Evolutionary conservation across 37 sponge, comb jelly and placozoan genomes (phyloP), one percentile per base, ranked within the genome.

Genomic region (Amphimedon queenslandica): DNA sequence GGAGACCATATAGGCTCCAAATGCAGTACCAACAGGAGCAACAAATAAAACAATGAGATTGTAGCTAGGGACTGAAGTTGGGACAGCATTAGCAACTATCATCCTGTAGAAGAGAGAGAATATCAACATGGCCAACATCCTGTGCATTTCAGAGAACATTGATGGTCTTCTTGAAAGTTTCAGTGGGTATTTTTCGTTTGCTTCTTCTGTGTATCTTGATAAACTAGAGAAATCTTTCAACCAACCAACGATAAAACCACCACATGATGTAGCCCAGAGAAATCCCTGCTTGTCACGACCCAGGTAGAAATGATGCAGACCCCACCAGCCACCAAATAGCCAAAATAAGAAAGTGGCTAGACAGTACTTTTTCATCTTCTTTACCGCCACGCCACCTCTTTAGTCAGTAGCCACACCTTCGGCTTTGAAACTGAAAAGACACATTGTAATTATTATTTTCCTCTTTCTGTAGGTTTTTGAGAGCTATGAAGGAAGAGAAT

Each of bases 301-400:
- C 27, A 96, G 82, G 64, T 96, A 96, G 80, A 92, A 92, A 66
- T 89, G 93, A 66, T 96, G 96, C 3, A 69, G 63, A 16, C 96
- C 93, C 1, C 81, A 69, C 69, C 79, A 87, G n/a, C 96, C 96
- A 24, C 80, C 35, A 0, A 71, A 43, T 23, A 93, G 71, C 93
- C 93, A 93, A 30, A 93, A 78, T 11, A 88, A 28, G 68, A 88
- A 93, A 25, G 93, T 84, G 1, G 83, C 29, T 0, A 72, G 43
- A 24, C 35, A 60, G 58, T 81, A 81, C 70, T 81, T 86, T 40
- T 64, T 60, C 82, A 47, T 47, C 13, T 13, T 47, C 53, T 47
- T 18, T 47, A n/a, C n/a, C n/a, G n/a, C n/a, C n/a, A n/a, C n/a
- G n/a, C n/a, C n/a, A n/a, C n/a, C n/a, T n/a, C n/a, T n/a, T n/a